phyloP scores from a whole-genome alignment of 1,140 invertebrate genomes.

The Drosophila triauraria region DNA sequence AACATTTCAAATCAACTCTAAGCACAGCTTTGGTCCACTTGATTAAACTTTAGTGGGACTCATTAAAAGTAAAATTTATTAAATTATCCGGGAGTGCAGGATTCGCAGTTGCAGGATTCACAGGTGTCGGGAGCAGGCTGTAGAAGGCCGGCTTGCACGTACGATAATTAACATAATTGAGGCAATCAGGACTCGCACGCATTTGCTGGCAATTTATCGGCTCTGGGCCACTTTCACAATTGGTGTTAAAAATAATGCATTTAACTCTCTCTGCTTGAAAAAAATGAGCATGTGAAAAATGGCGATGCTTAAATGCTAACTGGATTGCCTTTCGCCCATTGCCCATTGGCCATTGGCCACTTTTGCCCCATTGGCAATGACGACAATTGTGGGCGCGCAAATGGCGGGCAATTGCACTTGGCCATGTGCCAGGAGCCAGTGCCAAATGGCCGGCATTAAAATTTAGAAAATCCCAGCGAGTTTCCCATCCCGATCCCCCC shows the following conservation, averaged over 20 bases:
- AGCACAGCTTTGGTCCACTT: constrained; percentile 5
- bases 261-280: constrained; percentile 53
- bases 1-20: not conserved
- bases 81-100: constrained; percentile 25
- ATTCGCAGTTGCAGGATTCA: not conserved
- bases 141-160: constrained; percentile 49
- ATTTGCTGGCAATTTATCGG: constrained; percentile 74
- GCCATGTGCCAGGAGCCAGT: constrained; percentile 34
- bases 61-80: constrained; percentile 47
- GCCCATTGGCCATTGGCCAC: constrained; percentile 16
- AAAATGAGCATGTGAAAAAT: constrained; percentile 68
- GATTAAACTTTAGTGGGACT: constrained; percentile 28
- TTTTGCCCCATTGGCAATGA: constrained; percentile 38
- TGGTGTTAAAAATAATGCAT: constrained; percentile 80
- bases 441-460: constrained; percentile 73
- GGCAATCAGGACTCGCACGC: constrained; percentile 63
- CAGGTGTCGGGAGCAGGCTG: constrained; percentile 1
- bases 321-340: constrained; percentile 9
- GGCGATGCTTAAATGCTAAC: constrained; percentile 46
- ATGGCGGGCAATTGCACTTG: constrained; percentile 71
- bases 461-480: constrained; percentile 72
- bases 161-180: constrained; percentile 74
- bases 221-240: constrained; percentile 55
- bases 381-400: constrained; percentile 73
- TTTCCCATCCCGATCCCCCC: constrained; percentile 5